These are phyloP conservation scores for Orycteropus afer DNA, from an alignment of 2,113 vertebrate species.

Conservation along the genomic window DNA sequence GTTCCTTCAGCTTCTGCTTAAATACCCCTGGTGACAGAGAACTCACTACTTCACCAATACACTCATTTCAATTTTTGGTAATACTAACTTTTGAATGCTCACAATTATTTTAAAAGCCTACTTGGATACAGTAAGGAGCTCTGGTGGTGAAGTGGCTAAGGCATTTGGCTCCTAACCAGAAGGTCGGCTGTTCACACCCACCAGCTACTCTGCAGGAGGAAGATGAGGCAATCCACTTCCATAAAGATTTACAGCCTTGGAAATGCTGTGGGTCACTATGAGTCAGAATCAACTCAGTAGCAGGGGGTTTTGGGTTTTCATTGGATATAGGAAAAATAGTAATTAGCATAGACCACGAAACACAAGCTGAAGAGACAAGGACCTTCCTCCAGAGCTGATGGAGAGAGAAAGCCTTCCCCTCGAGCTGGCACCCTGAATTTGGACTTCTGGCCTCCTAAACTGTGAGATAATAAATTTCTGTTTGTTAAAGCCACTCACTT, in stretches of 20 bases:
- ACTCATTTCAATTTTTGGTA: background rate
- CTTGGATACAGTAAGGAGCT: too few relatives aligned
- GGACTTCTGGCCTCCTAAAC: background rate
- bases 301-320: background rate
- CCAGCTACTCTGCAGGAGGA: too few relatives aligned
- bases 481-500: background rate
- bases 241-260: too few relatives aligned
- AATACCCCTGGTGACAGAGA: background rate
- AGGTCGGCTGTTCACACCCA: too few relatives aligned
- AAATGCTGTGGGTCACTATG: too few relatives aligned
- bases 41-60: slow-evolving; percentile 36
- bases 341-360: background rate
- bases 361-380: background rate
- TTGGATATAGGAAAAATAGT: background rate
- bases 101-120: background rate
- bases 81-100: slow-evolving; percentile 12
- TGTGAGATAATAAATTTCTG: background rate
- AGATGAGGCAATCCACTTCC: too few relatives aligned
- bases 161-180: too few relatives aligned
- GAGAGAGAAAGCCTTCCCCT: background rate
- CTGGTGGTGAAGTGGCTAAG: too few relatives aligned
- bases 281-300: too few relatives aligned
- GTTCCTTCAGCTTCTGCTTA: slow-evolving; percentile 12
- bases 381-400: background rate
- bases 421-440: background rate